A percentile compares a stretch with the other conserved stretches of the same genome.
Evolutionary conservation across 2,888 invertebrate genomes (phyloP).

Genomic region (Abrostola tripartita): DNA sequence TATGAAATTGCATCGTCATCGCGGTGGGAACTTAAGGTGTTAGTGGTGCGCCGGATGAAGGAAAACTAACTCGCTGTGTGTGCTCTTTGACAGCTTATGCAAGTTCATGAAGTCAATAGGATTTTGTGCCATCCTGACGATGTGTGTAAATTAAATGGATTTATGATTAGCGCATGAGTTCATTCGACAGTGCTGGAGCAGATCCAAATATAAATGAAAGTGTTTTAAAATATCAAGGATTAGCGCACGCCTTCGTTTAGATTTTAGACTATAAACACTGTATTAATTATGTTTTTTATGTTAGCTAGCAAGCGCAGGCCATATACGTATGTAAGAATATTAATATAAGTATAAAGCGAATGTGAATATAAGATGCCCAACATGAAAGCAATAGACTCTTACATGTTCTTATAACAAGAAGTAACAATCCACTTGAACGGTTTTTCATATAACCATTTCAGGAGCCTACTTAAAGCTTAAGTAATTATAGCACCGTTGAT

Average conservation of each 20-base stretch:
- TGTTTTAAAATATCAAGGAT: too few species aligned
- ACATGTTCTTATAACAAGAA: conserved; percentile 22
- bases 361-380: conserved; percentile 16
- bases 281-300: background rate
- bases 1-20: conserved; percentile 42
- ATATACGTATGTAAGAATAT: background rate
- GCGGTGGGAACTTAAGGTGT: conserved; percentile 30
- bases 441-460: conserved; percentile 28
- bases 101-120: background rate
- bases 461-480: conserved; percentile 16
- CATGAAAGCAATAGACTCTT: conserved; percentile 27
- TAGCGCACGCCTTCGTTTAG: too few species aligned
- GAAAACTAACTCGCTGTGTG: conserved; percentile 9
- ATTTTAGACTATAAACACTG: too few species aligned
- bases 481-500: conserved; percentile 17
- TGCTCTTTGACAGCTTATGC: conserved; percentile 17
- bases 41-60: conserved; percentile 14
- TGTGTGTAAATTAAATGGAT: too few species aligned
- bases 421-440: conserved; percentile 35
- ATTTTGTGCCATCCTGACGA: background rate
- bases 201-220: too few species aligned
- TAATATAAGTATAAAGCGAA: conserved; percentile 14
- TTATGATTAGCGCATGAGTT: too few species aligned
- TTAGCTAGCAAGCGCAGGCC: background rate
- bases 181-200: too few species aligned